Conservation (phyloP, 2,113 vertebrate genomes). For the Oenanthe oenanthe region DNA sequence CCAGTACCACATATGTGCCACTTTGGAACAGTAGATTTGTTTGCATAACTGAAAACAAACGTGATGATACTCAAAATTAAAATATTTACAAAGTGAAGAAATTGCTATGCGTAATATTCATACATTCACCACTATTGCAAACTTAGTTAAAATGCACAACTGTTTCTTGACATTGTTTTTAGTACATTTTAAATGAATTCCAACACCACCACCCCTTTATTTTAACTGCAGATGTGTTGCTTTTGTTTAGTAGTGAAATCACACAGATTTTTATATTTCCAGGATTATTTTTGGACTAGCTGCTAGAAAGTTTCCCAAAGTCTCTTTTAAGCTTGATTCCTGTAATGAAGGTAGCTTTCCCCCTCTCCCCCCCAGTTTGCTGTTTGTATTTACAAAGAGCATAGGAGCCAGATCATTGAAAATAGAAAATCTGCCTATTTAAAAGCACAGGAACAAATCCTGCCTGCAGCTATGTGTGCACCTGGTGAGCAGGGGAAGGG, state of each 20-base stretch:
- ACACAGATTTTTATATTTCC: not conserved
- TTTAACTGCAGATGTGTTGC: not conserved
- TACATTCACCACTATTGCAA: not conserved
- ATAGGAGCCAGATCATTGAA: constrained; percentile 2
- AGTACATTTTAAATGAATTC: not conserved
- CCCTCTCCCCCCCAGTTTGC: not conserved
- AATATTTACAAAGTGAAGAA: not conserved
- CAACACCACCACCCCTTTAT: not conserved
- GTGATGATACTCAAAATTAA: not conserved
- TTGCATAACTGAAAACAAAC: not conserved
- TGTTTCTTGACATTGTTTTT: not conserved
- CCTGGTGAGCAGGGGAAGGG: not conserved
- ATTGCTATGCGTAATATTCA: not conserved
- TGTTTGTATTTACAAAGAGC: constrained; percentile 7
- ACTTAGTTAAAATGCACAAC: not conserved
- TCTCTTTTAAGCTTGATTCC: not conserved
- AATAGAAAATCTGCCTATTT: constrained; percentile 25
- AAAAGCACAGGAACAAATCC: constrained; percentile 1
- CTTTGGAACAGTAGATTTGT: not conserved
- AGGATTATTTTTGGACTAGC: constrained; percentile 27
- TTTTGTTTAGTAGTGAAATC: constrained; percentile 25
- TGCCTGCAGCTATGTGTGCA: constrained; percentile 18
- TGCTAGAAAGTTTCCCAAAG: not conserved
- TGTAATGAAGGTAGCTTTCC: not conserved
- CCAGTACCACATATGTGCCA: too few species aligned